A percentile compares a stretch with the other conserved stretches of the same genome.
Conservation (phyloP, 92 coral and sea anemone genomes). For the Zoanthus sansibaricus region DNA sequence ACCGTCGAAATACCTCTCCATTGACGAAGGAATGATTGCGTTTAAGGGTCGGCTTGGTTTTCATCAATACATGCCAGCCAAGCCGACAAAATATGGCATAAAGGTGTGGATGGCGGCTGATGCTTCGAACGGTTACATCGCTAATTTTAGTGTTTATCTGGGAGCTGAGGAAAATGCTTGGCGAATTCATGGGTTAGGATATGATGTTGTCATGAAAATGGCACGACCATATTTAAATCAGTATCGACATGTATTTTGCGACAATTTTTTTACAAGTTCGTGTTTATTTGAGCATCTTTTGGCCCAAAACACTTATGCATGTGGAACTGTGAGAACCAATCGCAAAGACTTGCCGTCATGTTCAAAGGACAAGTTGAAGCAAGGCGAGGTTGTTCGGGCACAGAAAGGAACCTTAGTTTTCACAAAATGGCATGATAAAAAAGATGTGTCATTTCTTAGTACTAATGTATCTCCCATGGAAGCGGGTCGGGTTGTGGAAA, state of each 20-base stretch:
- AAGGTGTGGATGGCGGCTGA: too few relatives aligned
- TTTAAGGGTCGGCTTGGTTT: not conserved
- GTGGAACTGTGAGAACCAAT: slow-evolving; percentile 56
- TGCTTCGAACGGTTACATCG: too few relatives aligned
- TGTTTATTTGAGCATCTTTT: slow-evolving; percentile 48
- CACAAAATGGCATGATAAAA: slow-evolving; percentile 41
- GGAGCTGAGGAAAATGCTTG: slow-evolving; percentile 7
- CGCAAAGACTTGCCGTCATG: slow-evolving; percentile 61
- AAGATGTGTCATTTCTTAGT: slow-evolving; percentile 22
- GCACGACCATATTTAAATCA: slow-evolving; percentile 51
- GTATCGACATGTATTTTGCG: slow-evolving; percentile 47
- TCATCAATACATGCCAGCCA: too few relatives aligned
- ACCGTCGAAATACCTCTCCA: slow-evolving; percentile 12
- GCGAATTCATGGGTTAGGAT: slow-evolving; percentile 56
- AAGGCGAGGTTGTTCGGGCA: slow-evolving; percentile 31
- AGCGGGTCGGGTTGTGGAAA: not conserved
- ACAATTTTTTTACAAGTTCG: slow-evolving; percentile 52
- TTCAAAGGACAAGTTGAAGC: slow-evolving; percentile 49
- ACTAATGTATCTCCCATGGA: slow-evolving; percentile 31
- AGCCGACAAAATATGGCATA: too few relatives aligned
- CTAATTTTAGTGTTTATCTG: too few relatives aligned
- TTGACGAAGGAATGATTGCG: slow-evolving; percentile 25
- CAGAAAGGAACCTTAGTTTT: slow-evolving; percentile 33
- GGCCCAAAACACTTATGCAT: slow-evolving; percentile 57
- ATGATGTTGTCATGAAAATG: slow-evolving; percentile 34